Conservation (phyloP, 2,113 vertebrate genomes). For the Oncorhynchus tshawytscha region DNA sequence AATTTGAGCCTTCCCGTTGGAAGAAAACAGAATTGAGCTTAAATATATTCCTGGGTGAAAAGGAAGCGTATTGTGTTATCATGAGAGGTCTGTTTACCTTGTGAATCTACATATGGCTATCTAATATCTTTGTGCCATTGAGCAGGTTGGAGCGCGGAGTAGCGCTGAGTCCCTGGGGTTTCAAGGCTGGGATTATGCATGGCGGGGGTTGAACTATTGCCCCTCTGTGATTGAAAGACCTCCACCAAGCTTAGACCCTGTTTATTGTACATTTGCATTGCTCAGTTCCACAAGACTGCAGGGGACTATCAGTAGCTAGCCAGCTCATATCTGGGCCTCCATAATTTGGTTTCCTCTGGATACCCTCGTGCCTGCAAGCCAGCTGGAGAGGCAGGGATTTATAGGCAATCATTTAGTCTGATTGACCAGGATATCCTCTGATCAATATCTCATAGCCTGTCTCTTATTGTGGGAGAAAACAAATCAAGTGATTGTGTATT, state of each 20-base stretch:
- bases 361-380: slow-evolving; percentile 50
- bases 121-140: slow-evolving; percentile 77
- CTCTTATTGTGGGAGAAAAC: slow-evolving; percentile 57
- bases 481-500: slow-evolving; percentile 52
- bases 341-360: slow-evolving; percentile 58
- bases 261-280: slow-evolving; percentile 81
- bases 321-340: slow-evolving; percentile 59
- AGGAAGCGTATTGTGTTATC: slow-evolving; percentile 65
- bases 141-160: slow-evolving; percentile 56
- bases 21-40: slow-evolving; percentile 59
- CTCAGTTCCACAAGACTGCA: slow-evolving; percentile 65
- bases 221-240: slow-evolving; percentile 78
- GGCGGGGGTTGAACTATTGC: slow-evolving; percentile 77
- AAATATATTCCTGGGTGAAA: slow-evolving; percentile 68
- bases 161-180: slow-evolving; percentile 60
- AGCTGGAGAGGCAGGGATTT: slow-evolving; percentile 49
- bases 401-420: slow-evolving; percentile 75
- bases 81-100: slow-evolving; percentile 70
- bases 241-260: slow-evolving; percentile 69
- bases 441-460: slow-evolving; percentile 70
- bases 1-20: slow-evolving; percentile 58
- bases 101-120: slow-evolving; percentile 79
- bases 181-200: slow-evolving; percentile 73
- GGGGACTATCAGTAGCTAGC: slow-evolving; percentile 61
- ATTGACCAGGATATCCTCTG: slow-evolving; percentile 69